phyloP scores from a whole-genome alignment of 2,797 vertebrate genomes.

The Pseudocheirus occidentalis region DNA sequence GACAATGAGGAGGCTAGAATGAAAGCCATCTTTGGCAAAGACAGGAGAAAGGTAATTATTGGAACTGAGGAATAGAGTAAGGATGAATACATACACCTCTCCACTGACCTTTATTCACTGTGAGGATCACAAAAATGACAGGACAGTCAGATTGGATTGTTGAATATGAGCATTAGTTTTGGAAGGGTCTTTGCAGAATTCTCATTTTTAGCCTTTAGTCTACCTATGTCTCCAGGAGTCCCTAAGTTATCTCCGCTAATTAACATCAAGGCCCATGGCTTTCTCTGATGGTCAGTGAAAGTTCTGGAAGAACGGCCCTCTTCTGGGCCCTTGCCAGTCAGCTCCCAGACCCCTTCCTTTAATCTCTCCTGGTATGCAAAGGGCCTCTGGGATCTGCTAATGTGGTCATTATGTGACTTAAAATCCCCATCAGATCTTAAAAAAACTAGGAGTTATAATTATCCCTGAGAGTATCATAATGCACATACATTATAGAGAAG shows the following conservation, averaged over 20 bases:
- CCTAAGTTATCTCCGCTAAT: not conserved
- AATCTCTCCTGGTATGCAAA: not conserved
- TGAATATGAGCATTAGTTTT: not conserved
- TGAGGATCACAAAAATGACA: slow-evolving; percentile 30
- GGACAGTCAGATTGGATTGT: not conserved
- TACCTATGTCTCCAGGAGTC: not conserved
- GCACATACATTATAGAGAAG: not conserved
- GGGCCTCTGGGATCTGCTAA: not conserved
- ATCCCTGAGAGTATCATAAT: not conserved
- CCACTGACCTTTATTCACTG: not conserved
- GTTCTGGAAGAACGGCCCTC: not conserved
- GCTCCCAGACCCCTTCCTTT: not conserved
- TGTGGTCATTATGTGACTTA: not conserved
- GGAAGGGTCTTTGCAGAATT: not conserved
- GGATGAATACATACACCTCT: not conserved
- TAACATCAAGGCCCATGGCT: not conserved
- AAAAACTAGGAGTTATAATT: not conserved
- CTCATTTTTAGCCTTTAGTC: not conserved
- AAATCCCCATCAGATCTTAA: not conserved
- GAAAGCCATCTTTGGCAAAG: not conserved
- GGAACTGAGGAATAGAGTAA: slow-evolving; percentile 1
- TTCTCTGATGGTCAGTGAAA: not conserved
- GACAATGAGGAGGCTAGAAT: not conserved
- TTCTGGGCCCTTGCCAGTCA: not conserved
- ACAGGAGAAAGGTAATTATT: slow-evolving; percentile 11